A percentile compares a stretch with the other conserved stretches of the same genome.
Conservation (phyloP, 2,797 vertebrate genomes). For the Poeciliopsis paucimaculata region DNA sequence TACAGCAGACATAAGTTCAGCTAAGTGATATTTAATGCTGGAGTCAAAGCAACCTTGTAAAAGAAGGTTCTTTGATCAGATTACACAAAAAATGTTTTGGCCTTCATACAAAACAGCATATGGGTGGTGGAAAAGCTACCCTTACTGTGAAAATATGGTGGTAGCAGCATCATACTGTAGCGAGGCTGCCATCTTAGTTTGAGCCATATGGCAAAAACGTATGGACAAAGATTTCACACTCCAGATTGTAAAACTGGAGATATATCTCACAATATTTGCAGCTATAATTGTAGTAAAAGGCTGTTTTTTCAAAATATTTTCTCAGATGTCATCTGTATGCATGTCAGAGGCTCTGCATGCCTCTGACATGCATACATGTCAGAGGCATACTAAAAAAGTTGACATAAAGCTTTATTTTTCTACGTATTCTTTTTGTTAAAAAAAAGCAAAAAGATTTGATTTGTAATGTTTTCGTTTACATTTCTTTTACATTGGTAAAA, state of each 20-base stretch:
- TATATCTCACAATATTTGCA: background rate
- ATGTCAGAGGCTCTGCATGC: too few species aligned
- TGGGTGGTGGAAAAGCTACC: background rate
- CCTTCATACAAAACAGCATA: background rate
- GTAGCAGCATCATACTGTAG: background rate
- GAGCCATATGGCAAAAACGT: background rate
- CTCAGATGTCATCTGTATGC: background rate
- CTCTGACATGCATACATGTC: too few species aligned
- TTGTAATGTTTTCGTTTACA: too few species aligned
- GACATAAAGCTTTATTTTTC: too few species aligned
- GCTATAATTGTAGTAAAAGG: background rate
- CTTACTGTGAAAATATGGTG: background rate
- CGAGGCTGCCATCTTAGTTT: background rate
- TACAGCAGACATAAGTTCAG: background rate
- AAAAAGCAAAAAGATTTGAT: too few species aligned
- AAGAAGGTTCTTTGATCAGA: background rate
- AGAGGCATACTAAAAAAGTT: too few species aligned
- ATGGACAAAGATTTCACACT: background rate
- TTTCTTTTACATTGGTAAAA: too few species aligned
- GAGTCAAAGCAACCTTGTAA: background rate
- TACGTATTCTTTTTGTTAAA: too few species aligned
- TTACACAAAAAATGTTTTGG: background rate
- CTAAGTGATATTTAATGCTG: conserved; percentile 11
- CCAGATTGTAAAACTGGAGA: background rate
- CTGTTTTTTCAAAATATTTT: background rate